These are phyloP conservation scores for Glandiceps talaboti DNA, from an alignment of 53 echinoderm and acorn worm species.

Conservation along the genomic window DNA sequence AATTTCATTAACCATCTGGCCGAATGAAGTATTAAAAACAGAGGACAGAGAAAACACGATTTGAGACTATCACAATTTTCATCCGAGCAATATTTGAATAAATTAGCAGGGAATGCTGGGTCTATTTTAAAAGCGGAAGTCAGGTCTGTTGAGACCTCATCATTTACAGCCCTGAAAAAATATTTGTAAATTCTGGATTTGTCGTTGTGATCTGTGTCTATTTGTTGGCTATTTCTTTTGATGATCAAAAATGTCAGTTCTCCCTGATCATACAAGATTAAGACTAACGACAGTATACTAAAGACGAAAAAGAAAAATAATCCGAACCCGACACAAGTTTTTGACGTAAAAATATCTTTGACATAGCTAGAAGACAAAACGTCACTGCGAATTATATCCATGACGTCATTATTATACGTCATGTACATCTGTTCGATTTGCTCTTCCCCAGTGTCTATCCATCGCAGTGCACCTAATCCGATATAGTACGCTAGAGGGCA, in stretches of 20 bases:
- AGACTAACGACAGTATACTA: neutral
- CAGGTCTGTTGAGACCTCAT: too few relatives aligned
- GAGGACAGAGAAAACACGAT: neutral
- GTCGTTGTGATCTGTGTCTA: neutral
- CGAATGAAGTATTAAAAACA: neutral
- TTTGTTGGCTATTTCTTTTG: neutral
- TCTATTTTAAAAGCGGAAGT: neutral
- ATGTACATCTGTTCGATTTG: neutral
- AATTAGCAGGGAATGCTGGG: neutral
- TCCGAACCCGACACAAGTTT: neutral
- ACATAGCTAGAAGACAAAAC: neutral
- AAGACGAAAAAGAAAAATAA: neutral
- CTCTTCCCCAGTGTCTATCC: neutral
- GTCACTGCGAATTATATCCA: neutral
- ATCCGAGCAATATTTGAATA: neutral
- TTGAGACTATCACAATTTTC: neutral
- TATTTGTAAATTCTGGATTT: neutral
- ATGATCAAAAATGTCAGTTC: neutral
- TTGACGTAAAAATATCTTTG: neutral
- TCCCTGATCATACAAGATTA: neutral
- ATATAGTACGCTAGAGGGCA: neutral
- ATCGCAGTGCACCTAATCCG: neutral
- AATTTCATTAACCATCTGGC: neutral
- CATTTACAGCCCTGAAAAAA: neutral
- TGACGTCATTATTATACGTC: neutral